Evolutionary conservation across 2,797 vertebrate species (phyloP), one percentile per base, ranked within the genome.

Genomic region (Arremon aurantiirostris): DNA sequence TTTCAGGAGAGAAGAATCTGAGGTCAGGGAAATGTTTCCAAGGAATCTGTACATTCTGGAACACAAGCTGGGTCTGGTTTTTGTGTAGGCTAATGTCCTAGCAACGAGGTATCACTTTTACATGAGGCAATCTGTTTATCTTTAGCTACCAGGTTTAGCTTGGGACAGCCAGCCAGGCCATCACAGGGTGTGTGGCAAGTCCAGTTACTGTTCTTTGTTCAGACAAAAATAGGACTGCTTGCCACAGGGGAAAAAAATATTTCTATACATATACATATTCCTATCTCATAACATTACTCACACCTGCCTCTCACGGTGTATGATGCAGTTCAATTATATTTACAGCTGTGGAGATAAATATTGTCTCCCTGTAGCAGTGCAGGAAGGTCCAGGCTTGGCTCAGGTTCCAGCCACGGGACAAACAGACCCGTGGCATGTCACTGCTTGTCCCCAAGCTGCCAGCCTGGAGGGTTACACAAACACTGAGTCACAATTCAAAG

Each of bases 391-490:
- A 5, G 39, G 16, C 46, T 66, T 59, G 72, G 82, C 64, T 90
- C 44, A 15, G 30, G 64, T 80, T 86, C 47, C 79, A 91, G 35
- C 39, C 86, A 69, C 11, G 39, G 57, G 76, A 69, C 60, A 91
- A 59, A 89, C 3, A 59, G 70, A 82, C 44, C 20, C 17, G 75
- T 82, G 89, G 55, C 52, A 6, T 77, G 93, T 93, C 90, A 30
- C 55, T 92, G 94, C 86, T 80, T 92, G 95, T 95, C 91, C 81
- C 76, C 17, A 39, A 32, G 46, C 83, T 82, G 83, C 63, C 86
- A 82, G 61, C 78, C 84, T 52, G 70, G 52, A 72, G 65, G 65
- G 57, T 79, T 90, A 81, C 70, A 82, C 72, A 92, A 93, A 90
- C 0, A 89, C 14, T 44, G 81, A 92, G 70, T 93, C 93, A 95